Conservation (phyloP, 37 sponge, comb jelly and placozoan species). For the Beroe forskalii region DNA sequence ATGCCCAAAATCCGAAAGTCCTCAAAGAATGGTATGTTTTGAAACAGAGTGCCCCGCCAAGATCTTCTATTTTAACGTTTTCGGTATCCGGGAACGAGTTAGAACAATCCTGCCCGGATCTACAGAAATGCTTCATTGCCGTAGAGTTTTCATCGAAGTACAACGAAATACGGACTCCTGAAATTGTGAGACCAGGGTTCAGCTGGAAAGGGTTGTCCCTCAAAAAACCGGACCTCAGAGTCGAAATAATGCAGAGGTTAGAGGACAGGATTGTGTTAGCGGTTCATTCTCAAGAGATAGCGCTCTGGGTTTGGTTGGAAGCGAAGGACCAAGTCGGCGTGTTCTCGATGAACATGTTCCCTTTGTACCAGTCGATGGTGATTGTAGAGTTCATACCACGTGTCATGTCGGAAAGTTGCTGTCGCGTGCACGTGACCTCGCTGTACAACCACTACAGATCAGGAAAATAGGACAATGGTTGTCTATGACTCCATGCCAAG, state of each 20-base stretch:
- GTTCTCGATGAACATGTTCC: background rate
- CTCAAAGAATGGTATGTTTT: background rate
- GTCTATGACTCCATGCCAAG: too few relatives aligned
- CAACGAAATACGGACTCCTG: background rate
- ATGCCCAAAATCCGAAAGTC: background rate
- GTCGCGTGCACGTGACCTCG: conserved; percentile 18
- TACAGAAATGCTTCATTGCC: conserved; percentile 14
- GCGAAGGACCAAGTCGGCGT: background rate
- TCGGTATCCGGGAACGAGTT: background rate
- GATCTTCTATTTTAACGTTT: background rate
- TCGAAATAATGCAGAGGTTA: background rate
- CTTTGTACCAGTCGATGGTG: background rate
- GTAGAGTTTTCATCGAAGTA: background rate
- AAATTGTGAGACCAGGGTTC: background rate
- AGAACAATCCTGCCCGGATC: background rate
- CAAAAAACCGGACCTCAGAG: background rate
- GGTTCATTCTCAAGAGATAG: background rate
- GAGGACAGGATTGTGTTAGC: background rate
- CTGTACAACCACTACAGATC: background rate
- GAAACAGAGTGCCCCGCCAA: background rate
- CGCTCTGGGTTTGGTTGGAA: conserved; percentile 54
- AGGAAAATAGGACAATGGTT: too few relatives aligned
- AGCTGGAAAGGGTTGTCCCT: background rate
- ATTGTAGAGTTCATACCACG: conserved; percentile 19
- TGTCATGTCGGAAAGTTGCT: background rate